Base-by-base conservation (phyloP, 2,888 invertebrate species). In the Euproctis similis region DNA sequence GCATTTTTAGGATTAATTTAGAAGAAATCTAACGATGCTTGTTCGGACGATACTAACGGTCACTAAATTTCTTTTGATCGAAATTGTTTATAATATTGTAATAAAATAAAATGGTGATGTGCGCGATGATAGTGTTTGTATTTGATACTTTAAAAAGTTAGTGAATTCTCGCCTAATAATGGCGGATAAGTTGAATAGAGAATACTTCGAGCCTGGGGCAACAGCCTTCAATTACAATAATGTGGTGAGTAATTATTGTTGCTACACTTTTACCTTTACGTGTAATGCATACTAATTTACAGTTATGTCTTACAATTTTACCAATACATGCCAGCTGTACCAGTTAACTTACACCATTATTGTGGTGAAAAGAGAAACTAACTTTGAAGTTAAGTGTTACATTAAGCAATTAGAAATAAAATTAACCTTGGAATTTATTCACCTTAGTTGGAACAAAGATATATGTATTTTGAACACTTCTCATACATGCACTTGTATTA, bases 141-240 rank as follows among this genome's bases (percentile, higher is more conserved):
- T 30, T 32, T 39, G 36, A 45, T 41, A 65, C 59, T 50, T 29
- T 54, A 38, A 45, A 50, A 55, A 59, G 50, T 49, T 61, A 51
- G 59, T 64, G 55, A 4, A 46, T 48, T 41, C 26, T 23, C 26
- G 26, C 43, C 47, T n/a, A n/a, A 69, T 43, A 48, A 82, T 82
- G 82, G 74, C 77, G 42, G 82, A 82, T 34, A 82, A 82, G 53
- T 54, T 80, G 37, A 78, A 82, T 35, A 54, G 67, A 54, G 82
- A 82, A 58, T 81, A 76, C 48, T 82, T 68, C 47, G 70, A 69
- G 44, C 62, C 78, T 48, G 77, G 64, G 30, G 63, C 75, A 39
- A 64, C 77, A 62, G 65, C 77, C 63, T 82, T 78, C 71, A 82
- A 82, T 53, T 81, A 71, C 43, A 78, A 78, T 57, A 82, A 82